Conservation (phyloP, 2,888 invertebrate genomes). For the Hofmannophila pseudospretella region DNA sequence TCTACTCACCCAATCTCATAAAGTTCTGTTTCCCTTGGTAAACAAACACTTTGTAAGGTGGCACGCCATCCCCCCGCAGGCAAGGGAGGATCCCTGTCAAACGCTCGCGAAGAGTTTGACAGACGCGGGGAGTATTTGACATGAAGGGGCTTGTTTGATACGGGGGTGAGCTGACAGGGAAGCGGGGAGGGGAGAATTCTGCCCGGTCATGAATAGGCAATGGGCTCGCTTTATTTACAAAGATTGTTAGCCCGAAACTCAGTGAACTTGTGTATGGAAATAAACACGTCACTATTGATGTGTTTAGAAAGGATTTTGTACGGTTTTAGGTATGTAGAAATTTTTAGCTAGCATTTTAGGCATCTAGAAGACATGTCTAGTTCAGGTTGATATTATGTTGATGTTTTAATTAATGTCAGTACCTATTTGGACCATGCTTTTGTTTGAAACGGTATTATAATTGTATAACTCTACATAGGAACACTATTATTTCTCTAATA, state of each 20-base stretch:
- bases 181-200: slow-evolving; percentile 60
- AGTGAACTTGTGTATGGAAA: slow-evolving; percentile 62
- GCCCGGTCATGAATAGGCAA: slow-evolving; percentile 78
- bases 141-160: slow-evolving; percentile 78
- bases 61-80: slow-evolving; percentile 65
- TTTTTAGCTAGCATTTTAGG: no score
- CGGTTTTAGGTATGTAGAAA: not conserved
- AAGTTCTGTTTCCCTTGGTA: slow-evolving; percentile 21
- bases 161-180: slow-evolving; percentile 59
- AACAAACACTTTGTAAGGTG: slow-evolving; percentile 40
- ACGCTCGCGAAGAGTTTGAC: slow-evolving; percentile 78
- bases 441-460: no score
- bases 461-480: no score
- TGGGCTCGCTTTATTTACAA: slow-evolving; percentile 77
- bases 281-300: slow-evolving; percentile 47
- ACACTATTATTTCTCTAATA: no score
- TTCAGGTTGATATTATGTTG: no score
- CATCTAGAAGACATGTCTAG: no score
- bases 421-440: no score
- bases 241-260: slow-evolving; percentile 67
- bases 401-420: no score
- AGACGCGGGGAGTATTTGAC: slow-evolving; percentile 78
- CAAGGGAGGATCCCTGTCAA: slow-evolving; percentile 77
- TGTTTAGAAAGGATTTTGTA: not conserved
- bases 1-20: slow-evolving; percentile 19